Base-by-base conservation (phyloP, 1,140 invertebrate species). In the Acromyrmex heyeri region DNA sequence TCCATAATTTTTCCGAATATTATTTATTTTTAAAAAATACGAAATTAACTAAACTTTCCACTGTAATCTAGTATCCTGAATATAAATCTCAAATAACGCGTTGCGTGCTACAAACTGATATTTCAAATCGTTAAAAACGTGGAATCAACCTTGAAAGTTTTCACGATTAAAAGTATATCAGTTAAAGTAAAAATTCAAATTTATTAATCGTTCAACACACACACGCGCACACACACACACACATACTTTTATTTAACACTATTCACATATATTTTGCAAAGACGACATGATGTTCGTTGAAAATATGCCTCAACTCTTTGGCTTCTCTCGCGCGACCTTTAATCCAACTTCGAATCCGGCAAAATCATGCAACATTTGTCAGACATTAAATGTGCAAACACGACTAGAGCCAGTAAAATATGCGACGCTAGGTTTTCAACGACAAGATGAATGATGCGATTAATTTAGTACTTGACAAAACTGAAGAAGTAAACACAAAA, bases 291-390 rank as follows among this genome's bases (percentile, higher is more conserved):
- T 38, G 21, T 55, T 77, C 34, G 27, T 64, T 14, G 59, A 55
- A 44, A 85, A 78, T 44, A 48, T 85, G 82, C 82, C 53, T 55
- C 24, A 77, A 77, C 48, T 78, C 10, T 55, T 57, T 24, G 16
- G n/a, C 27, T 21, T 18, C 50, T 57, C 50, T 44, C 24, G 48
- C 38, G 12, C 18, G 10, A 48, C 16, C 57, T 38, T 44, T 57
- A 50, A 57, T 81, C 34, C 34, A 44, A 44, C n/a, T 44, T 44
- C 12, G 18, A 81, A 70, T 53, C 21, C 8, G 65, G 4, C 34
- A 27, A 27, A 12, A 78, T 65, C 62, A 7, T 55, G 44, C 27
- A 67, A 79, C 21, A 82, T 82, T 82, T 57, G 48, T 81, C 50
- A 81, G 30, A 2, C 34, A 14, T 72, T 73, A 73, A 34, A 82